Conservation (phyloP, 2,888 invertebrate species). For the Eristalis tenax region DNA sequence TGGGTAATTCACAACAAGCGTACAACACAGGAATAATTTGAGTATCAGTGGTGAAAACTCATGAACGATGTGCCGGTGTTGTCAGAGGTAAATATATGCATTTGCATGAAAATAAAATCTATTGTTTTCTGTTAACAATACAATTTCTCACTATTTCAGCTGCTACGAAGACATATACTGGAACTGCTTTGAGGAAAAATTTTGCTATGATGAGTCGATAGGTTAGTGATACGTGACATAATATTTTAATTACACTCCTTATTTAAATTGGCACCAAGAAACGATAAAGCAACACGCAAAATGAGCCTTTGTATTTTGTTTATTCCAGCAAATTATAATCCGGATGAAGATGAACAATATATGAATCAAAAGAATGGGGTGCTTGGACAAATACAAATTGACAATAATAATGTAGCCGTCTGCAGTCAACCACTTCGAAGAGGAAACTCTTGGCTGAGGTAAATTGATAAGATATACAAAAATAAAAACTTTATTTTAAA, state of each 20-base stretch:
- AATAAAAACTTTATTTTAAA: background rate
- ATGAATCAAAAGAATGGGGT: constrained; percentile 77
- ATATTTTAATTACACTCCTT: background rate
- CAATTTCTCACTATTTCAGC: constrained; percentile 79
- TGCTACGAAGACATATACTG: constrained; percentile 88
- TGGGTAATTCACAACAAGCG: background rate
- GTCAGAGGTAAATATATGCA: constrained; percentile 78
- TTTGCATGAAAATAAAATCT: background rate
- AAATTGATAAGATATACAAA: constrained; percentile 2
- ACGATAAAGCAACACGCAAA: background rate
- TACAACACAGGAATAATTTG: constrained; percentile 18
- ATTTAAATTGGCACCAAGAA: background rate
- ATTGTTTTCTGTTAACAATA: constrained; percentile 16
- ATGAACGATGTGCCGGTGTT: constrained; percentile 79
- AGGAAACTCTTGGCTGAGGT: constrained; percentile 75
- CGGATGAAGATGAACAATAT: constrained; percentile 81
- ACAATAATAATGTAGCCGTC: constrained; percentile 79
- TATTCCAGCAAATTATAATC: constrained; percentile 80
- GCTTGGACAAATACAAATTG: constrained; percentile 76
- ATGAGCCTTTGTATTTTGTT: background rate
- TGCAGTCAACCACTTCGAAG: constrained; percentile 79
- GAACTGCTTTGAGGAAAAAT: constrained; percentile 88
- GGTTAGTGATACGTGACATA: constrained; percentile 77
- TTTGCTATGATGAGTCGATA: constrained; percentile 88
- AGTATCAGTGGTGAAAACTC: constrained; percentile 9